phyloP scores from a whole-genome alignment of 37 sponge, comb jelly and placozoan species.

The Halichondria panicea region DNA sequence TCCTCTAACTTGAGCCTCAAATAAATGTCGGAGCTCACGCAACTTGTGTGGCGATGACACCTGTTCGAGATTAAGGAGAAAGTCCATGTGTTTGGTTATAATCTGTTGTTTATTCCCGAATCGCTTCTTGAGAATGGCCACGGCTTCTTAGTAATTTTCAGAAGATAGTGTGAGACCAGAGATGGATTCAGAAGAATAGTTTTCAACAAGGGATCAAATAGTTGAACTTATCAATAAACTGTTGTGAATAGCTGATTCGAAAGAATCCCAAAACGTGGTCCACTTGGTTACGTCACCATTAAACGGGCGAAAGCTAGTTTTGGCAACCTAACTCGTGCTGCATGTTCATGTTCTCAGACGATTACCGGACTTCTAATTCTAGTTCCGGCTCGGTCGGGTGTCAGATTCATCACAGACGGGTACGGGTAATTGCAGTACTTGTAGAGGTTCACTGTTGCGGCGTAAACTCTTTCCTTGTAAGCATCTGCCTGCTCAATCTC shows the following conservation, averaged over 20 bases:
- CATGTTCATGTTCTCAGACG: neutral
- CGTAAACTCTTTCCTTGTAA: neutral
- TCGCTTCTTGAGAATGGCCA: slow-evolving; percentile 5
- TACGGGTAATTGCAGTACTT: neutral
- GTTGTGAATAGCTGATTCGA: slow-evolving; percentile 3
- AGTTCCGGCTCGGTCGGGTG: neutral
- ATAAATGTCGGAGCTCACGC: slow-evolving; percentile 2
- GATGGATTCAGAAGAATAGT: slow-evolving; percentile 4
- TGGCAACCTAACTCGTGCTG: neutral
- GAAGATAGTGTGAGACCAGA: slow-evolving; percentile 1
- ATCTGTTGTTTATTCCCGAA: slow-evolving; percentile 20
- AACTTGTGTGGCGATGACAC: neutral
- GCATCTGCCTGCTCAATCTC: slow-evolving; percentile 39
- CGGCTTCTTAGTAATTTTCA: slow-evolving; percentile 9
- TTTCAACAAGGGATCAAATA: slow-evolving; percentile 1
- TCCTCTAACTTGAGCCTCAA: slow-evolving; percentile 16
- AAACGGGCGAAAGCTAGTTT: slow-evolving; percentile 6
- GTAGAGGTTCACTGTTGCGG: neutral
- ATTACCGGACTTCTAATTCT: neutral
- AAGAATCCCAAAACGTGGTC: slow-evolving; percentile 48
- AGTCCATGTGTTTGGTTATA: slow-evolving; percentile 18
- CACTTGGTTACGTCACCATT: slow-evolving; percentile 22
- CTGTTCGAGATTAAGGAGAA: neutral
- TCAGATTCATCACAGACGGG: neutral
- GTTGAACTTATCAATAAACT: neutral